Conservation (phyloP, 1,140 invertebrate species). For the Bombus confusus region DNA sequence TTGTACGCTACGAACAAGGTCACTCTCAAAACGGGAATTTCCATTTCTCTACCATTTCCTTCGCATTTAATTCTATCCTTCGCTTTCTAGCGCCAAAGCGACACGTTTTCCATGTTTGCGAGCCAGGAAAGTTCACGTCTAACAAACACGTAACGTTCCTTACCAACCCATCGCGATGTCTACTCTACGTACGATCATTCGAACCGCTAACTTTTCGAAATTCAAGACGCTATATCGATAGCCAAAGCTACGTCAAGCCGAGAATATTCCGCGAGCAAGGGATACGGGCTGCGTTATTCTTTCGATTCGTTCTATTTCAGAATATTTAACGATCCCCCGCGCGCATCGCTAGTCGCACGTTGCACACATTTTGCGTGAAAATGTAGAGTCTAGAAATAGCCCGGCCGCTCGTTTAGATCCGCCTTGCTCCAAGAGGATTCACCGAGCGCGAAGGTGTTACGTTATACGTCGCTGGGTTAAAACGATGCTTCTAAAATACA, state of each 20-base stretch:
- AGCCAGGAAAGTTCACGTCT: background rate
- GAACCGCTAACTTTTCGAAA: background rate
- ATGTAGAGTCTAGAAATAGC: constrained; percentile 42
- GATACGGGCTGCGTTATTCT: constrained; percentile 20
- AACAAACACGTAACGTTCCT: background rate
- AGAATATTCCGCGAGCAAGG: background rate
- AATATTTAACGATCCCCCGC: constrained; percentile 33
- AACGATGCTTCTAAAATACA: constrained; percentile 31
- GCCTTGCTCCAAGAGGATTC: constrained; percentile 12
- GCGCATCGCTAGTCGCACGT: constrained; percentile 2
- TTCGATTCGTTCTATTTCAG: constrained; percentile 38
- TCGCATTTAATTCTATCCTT: background rate
- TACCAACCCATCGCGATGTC: background rate
- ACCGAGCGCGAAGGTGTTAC: constrained; percentile 38
- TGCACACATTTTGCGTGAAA: constrained; percentile 29
- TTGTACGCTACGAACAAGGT: background rate
- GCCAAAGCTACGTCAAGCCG: background rate
- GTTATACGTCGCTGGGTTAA: constrained; percentile 6
- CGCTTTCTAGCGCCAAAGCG: background rate
- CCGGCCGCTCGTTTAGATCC: constrained; percentile 15
- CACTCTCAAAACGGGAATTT: background rate
- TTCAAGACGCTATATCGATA: background rate
- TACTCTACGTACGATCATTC: no score
- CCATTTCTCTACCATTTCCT: background rate
- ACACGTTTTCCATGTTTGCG: background rate